Percentiles rank a stretch among this genome's conserved stretches.
Evolutionary conservation across 2,797 vertebrate genomes (phyloP).

Genomic region (Cynodonichthys magdalenae): DNA sequence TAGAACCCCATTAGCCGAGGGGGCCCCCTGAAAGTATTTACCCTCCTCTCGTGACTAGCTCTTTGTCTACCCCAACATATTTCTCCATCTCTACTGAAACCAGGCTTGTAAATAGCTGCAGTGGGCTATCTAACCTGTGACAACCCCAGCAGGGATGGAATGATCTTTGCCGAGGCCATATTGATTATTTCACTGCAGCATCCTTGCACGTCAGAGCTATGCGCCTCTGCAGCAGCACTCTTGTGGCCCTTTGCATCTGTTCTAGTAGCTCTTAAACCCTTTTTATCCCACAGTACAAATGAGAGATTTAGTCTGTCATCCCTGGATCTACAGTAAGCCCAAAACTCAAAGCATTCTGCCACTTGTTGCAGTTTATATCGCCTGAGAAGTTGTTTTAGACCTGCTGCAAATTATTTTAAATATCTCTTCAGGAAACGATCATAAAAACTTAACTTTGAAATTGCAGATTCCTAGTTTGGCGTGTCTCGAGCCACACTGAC

Average conservation of each 20-base stretch:
- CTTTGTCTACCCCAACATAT: slow-evolving; percentile 23
- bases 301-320: slow-evolving; percentile 59
- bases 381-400: not conserved
- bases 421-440: not conserved
- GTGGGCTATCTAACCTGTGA: slow-evolving; percentile 28
- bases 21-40: slow-evolving; percentile 18
- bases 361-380: slow-evolving; percentile 19
- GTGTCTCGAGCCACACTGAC: not conserved
- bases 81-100: slow-evolving; percentile 12
- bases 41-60: not conserved
- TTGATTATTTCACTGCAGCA: slow-evolving; percentile 16
- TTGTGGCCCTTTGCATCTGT: slow-evolving; percentile 41
- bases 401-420: not conserved
- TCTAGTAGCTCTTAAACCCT: slow-evolving; percentile 52
- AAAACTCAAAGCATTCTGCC: slow-evolving; percentile 25
- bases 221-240: slow-evolving; percentile 13
- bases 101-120: slow-evolving; percentile 9
- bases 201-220: not conserved
- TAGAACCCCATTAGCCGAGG: slow-evolving; percentile 2
- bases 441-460: not conserved
- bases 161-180: slow-evolving; percentile 1
- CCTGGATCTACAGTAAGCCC: slow-evolving; percentile 39
- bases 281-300: slow-evolving; percentile 62
- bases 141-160: slow-evolving; percentile 1
- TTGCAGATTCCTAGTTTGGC: slow-evolving; percentile 18